Percentiles rank a stretch among this genome's conserved stretches.
Evolutionary conservation across 2,113 vertebrate species (phyloP).

Genomic region (Shinisaurus crocodilurus): DNA sequence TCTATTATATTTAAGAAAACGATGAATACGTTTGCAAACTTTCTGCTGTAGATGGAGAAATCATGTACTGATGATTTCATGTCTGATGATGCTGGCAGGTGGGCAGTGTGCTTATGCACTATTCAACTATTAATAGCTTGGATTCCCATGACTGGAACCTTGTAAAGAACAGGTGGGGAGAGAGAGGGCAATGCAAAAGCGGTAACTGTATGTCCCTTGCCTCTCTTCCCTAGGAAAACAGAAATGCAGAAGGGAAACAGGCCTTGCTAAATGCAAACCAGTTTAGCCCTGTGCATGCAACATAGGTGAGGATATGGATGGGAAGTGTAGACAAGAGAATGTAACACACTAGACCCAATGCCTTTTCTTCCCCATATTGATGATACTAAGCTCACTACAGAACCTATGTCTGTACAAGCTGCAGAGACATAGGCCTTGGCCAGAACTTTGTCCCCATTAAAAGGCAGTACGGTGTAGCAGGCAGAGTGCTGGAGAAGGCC

Average conservation of each 20-base stretch:
- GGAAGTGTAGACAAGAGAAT: not conserved
- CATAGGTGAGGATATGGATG: not conserved
- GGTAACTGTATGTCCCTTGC: not conserved
- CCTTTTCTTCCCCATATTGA: not conserved
- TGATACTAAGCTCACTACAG: not conserved
- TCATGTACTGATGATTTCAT: not conserved
- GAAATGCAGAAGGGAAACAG: not conserved
- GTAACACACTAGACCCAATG: not conserved
- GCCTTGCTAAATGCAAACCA: not conserved
- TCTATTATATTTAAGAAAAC: not conserved
- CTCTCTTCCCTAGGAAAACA: not conserved
- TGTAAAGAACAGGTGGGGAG: not conserved
- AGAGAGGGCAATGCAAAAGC: not conserved
- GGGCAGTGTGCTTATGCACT: not conserved
- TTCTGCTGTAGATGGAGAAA: not conserved
- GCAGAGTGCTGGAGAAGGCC: not conserved
- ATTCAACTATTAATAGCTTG: not conserved
- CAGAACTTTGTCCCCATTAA: not conserved
- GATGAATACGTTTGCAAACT: not conserved
- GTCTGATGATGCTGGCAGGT: not conserved
- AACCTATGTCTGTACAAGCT: not conserved
- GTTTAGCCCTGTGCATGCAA: no score
- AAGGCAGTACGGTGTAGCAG: not conserved
- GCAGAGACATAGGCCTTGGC: not conserved
- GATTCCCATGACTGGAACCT: not conserved